Evolutionary conservation across 2,113 vertebrate genomes (phyloP).

Genomic region (Nyctereutes procyonoides): DNA sequence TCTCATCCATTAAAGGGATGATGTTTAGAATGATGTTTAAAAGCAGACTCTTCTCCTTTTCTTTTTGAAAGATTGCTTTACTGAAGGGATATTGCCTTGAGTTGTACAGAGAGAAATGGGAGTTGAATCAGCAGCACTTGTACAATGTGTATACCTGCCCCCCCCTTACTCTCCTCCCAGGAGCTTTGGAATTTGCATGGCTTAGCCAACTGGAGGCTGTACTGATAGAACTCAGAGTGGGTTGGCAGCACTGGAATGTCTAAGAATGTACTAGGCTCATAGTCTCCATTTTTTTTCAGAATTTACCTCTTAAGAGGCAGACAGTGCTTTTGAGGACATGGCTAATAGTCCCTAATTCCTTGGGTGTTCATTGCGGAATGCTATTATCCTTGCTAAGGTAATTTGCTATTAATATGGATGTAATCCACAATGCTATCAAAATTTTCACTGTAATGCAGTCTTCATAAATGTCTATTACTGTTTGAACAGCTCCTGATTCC

Average conservation of each 20-base stretch:
- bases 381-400: slow-evolving; percentile 72
- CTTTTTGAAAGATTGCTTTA: slow-evolving; percentile 61
- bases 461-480: slow-evolving; percentile 72
- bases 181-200: slow-evolving; percentile 79
- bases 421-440: slow-evolving; percentile 64
- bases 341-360: slow-evolving; percentile 74
- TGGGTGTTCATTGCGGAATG: slow-evolving; percentile 70
- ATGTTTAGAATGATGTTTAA: slow-evolving; percentile 74
- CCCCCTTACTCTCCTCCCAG: slow-evolving; percentile 76
- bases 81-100: slow-evolving; percentile 74
- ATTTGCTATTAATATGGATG: slow-evolving; percentile 79
- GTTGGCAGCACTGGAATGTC: neutral
- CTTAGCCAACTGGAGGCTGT: slow-evolving; percentile 75
- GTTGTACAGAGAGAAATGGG: slow-evolving; percentile 70
- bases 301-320: slow-evolving; percentile 48
- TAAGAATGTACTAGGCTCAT: neutral
- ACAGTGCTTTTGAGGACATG: slow-evolving; percentile 59
- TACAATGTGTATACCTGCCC: slow-evolving; percentile 61
- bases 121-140: slow-evolving; percentile 74
- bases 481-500: slow-evolving; percentile 59
- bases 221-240: slow-evolving; percentile 66
- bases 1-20: slow-evolving; percentile 72
- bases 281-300: slow-evolving; percentile 60
- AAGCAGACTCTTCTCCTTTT: slow-evolving; percentile 77
- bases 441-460: slow-evolving; percentile 69